Base-by-base conservation (phyloP, 2,113 vertebrate species). In the Microcebus jonahi region DNA sequence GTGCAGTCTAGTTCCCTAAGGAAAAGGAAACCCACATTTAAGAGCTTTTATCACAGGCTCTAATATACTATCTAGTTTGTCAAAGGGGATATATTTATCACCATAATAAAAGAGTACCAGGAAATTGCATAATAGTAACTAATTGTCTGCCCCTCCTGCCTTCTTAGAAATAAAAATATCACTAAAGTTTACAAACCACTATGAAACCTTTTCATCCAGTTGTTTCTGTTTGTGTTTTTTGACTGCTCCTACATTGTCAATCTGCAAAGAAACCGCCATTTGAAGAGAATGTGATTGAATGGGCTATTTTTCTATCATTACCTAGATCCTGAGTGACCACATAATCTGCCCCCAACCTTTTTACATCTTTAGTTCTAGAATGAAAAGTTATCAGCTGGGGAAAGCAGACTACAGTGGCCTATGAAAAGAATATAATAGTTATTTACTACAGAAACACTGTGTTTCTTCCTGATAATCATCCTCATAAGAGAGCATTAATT, bases 111-210 rank as follows among this genome's bases (percentile, higher is more conserved):
- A 87, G 88, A 95, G 53, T 95, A 70, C 34, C 83, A 92, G 93
- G 89, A 97, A 97, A 95, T 93, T 95, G 31, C 75, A 68, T 80
- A 63, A 93, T 76, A 70, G 61, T 92, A 85, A 36, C 75, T 95
- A 95, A 96, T 97, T 94, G 45, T 95, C 67, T 79, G 25, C 34
- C 31, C 36, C 92, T 95, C 80, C 80, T 97, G 91, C 73, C 68
- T 97, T 91, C 96, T 92, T 94, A 48, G 90, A 96, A 97, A 91
- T 79, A 75, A 85, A 95, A 86, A 79, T 97, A 48, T 85, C 73
- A 75, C 50, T 88, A 27, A 95, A 88, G 77, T 97, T 97, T 82
- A 89, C 39, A 53, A 95, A 91, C 36, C 89, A 34, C 87, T 29
- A 91, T 29, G 34, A 95, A 57, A 94, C 8, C 39, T 88, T 91